Evolutionary conservation across 2,113 vertebrate species (phyloP).

Genomic region (Cercopithecus mona): DNA sequence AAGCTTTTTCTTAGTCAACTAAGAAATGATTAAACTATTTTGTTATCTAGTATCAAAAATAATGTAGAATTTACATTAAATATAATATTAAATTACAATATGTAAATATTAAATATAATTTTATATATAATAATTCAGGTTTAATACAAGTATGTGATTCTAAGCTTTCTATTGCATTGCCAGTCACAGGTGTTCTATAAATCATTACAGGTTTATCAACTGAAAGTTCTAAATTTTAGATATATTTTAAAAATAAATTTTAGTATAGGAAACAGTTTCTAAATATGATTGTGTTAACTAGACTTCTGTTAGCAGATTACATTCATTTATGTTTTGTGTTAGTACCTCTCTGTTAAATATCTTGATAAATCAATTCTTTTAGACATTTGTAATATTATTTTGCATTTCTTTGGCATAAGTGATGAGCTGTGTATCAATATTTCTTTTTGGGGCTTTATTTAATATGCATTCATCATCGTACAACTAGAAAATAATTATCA

Average conservation of each 20-base stretch:
- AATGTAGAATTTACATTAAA: background rate
- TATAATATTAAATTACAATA: background rate
- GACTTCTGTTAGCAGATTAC: background rate
- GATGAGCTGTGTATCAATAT: background rate
- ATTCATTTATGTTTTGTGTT: background rate
- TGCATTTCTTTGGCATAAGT: background rate
- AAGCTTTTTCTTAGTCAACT: background rate
- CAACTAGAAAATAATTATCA: background rate
- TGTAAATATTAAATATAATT: background rate
- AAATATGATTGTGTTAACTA: background rate
- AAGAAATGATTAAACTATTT: background rate
- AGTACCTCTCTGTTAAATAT: background rate
- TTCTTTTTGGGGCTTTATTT: background rate
- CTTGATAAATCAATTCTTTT: background rate
- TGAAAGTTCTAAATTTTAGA: background rate
- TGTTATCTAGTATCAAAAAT: background rate
- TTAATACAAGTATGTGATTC: background rate
- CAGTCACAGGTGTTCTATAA: background rate
- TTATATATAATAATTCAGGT: background rate
- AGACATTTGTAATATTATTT: background rate
- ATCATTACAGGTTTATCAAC: background rate
- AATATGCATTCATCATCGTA: background rate
- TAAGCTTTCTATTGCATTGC: background rate
- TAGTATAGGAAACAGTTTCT: background rate
- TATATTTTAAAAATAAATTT: background rate